A percentile compares a stretch with the other conserved stretches of the same genome.
Conservation (phyloP, 2,797 vertebrate species). For the Catostomus latipinnis region DNA sequence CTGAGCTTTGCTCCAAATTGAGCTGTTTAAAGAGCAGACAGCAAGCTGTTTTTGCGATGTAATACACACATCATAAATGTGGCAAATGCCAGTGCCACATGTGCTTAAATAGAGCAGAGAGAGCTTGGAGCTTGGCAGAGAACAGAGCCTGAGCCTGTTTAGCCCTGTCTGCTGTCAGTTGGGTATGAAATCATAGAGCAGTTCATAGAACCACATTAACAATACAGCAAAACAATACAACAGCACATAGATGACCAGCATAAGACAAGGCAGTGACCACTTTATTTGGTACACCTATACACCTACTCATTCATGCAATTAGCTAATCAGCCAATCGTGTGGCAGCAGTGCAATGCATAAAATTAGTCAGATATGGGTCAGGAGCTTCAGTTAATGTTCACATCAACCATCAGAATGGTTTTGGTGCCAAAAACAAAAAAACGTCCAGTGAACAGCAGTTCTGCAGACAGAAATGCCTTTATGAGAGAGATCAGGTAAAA, state of each 20-base stretch:
- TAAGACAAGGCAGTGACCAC: background rate
- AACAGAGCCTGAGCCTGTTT: conserved; percentile 55
- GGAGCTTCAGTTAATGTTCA: too few species aligned
- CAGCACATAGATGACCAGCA: background rate
- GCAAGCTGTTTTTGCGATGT: conserved; percentile 61
- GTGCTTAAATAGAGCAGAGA: conserved; percentile 53
- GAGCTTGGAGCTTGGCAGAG: conserved; percentile 55
- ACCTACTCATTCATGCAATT: too few species aligned
- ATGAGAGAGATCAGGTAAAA: too few species aligned
- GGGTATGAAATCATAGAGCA: conserved; percentile 47
- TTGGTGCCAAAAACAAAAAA: too few species aligned
- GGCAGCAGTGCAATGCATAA: too few species aligned
- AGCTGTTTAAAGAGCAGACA: conserved; percentile 63
- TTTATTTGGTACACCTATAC: too few species aligned
- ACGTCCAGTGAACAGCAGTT: too few species aligned
- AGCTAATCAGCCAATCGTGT: too few species aligned
- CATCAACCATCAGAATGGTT: too few species aligned
- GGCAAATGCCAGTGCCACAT: conserved; percentile 58
- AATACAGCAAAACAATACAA: conserved; percentile 30
- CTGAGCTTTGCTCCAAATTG: conserved; percentile 61
- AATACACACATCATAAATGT: conserved; percentile 59
- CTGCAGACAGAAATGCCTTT: too few species aligned
- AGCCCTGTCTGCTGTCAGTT: conserved; percentile 52
- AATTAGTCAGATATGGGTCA: too few species aligned
- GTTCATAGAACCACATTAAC: conserved; percentile 31